A percentile compares a stretch with the other conserved stretches of the same genome.
Conservation (phyloP, 2,113 vertebrate species). For the Daubentonia madagascariensis region DNA sequence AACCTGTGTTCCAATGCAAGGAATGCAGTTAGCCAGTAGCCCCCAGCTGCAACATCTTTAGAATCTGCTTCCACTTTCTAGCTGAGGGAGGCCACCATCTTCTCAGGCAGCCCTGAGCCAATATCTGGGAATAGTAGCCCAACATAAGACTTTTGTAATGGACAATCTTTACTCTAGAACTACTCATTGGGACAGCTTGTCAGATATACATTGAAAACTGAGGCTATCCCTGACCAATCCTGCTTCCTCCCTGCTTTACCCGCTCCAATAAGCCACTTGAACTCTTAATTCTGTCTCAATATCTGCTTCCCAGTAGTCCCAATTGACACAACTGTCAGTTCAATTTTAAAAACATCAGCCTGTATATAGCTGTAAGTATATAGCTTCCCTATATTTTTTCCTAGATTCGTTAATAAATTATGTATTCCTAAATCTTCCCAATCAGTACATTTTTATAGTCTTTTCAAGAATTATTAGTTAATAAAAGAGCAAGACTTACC, state of each 20-base stretch:
- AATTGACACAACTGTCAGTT: neutral
- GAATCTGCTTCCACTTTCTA: neutral
- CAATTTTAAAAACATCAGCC: neutral
- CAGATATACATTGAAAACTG: neutral
- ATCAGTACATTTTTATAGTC: neutral
- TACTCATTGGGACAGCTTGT: neutral
- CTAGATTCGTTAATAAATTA: constrained; percentile 22
- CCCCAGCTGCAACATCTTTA: neutral
- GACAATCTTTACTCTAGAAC: neutral
- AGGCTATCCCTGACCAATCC: neutral
- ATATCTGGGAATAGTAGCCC: neutral
- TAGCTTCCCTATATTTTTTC: neutral
- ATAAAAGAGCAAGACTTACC: constrained; percentile 65
- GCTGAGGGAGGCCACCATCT: neutral
- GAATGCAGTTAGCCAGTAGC: neutral
- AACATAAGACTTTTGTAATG: neutral
- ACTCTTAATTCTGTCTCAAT: neutral
- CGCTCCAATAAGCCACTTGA: neutral
- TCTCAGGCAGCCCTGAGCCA: neutral
- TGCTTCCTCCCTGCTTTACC: neutral
- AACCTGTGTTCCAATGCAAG: neutral
- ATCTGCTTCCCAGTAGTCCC: neutral
- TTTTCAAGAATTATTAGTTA: constrained; percentile 24
- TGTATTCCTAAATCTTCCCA: neutral
- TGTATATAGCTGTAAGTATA: neutral